Percentiles rank a stretch among this genome's conserved stretches.
These are phyloP conservation scores for Lepidurus arcticus DNA, from an alignment of 1,140 invertebrate genomes.

Conservation along the genomic window DNA sequence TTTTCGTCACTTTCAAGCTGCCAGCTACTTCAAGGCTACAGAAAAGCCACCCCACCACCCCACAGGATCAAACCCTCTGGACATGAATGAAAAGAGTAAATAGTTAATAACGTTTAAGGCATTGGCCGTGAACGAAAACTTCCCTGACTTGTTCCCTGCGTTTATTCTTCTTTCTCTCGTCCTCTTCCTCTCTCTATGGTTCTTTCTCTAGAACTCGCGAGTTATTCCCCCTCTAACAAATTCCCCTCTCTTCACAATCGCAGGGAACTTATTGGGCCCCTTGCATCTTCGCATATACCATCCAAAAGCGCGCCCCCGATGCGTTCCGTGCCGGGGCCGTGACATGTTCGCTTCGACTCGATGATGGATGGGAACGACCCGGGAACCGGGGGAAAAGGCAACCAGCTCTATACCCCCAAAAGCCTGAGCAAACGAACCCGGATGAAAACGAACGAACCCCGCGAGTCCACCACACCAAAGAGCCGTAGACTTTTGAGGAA, in stretches of 20 bases:
- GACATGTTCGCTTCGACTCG: constrained; percentile 9
- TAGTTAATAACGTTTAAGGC: too few species aligned
- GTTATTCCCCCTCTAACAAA: constrained; percentile 10
- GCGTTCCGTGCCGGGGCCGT: constrained; percentile 14
- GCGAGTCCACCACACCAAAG: not conserved
- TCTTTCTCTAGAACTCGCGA: not conserved
- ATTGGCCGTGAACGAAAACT: too few species aligned
- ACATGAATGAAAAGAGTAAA: too few species aligned
- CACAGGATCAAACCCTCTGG: too few species aligned
- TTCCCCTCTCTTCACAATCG: not conserved
- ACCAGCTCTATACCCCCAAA: not conserved
- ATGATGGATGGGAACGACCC: constrained; percentile 8
- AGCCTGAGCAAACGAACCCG: not conserved
- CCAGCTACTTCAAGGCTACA: too few species aligned
- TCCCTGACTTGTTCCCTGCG: too few species aligned
- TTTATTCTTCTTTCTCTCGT: too few species aligned
- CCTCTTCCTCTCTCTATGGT: not conserved
- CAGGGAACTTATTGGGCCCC: not conserved
- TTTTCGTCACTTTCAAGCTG: too few species aligned
- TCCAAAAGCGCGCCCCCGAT: constrained; percentile 8
- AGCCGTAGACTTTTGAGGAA: not conserved
- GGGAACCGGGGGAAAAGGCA: not conserved
- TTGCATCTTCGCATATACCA: constrained; percentile 15
- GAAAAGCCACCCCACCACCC: too few species aligned
- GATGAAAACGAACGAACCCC: not conserved